Evolutionary conservation across 2,113 vertebrate species (phyloP), one percentile per base, ranked within the genome.

Genomic region (Prunella fulvescens): DNA sequence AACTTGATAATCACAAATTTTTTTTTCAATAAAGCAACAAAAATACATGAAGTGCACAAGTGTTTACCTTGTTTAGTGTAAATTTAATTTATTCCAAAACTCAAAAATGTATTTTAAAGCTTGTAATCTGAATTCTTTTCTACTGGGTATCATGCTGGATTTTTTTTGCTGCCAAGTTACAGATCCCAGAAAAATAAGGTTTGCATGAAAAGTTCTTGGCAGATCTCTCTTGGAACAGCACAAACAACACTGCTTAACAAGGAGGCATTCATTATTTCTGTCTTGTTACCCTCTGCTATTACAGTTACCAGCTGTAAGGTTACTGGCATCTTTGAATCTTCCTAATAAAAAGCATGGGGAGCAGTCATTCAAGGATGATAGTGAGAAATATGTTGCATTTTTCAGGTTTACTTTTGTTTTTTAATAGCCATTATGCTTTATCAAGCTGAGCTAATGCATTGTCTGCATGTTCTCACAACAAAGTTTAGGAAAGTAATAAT

Each of bases 191-290:
- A 88, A 89, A 96, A 72, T 51, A 92, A 93, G 90, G 61, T 78
- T 91, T 97, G 90, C 88, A 35, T 92, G 96, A 92, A 85, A 92
- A 95, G 74, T 82, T 93, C 39, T 88, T 96, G 96, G 94, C 93
- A 83, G 70, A 86, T 70, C 47, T 24, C 33, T 40, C 61, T 89
- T 40, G 33, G 71, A 72, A 70, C 50, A 65, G 71, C 37, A 54
- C 81, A 51, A 93, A 76, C 45, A 86, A 89, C 90, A 62, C 45
- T 51, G 60, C 22, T 70, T 62, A 61, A 92, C 96, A 98, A 96
- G 95, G 96, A 88, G 3, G 28, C 94, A 95, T 97, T 97, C 91
- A 97, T 89, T 44, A 76, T 74, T 88, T 84, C 40, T 35, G 35
- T 91, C 76, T 65, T 65, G 86, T 80, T 95, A 42, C 93, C 57